These are phyloP conservation scores for Marmota monax DNA, from an alignment of 2,113 vertebrate species.

Conservation along the genomic window DNA sequence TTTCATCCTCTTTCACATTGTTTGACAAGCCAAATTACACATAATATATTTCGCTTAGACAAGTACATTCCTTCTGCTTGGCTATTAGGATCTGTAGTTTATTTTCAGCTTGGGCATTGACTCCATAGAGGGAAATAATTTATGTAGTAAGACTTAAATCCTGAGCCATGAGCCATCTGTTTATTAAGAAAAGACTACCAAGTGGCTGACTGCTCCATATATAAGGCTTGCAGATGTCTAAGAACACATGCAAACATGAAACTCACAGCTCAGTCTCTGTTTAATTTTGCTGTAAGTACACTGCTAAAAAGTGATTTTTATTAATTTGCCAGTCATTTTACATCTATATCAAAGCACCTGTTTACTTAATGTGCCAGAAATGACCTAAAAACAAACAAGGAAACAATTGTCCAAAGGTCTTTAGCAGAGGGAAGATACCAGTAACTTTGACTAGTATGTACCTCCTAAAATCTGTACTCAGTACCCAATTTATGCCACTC, in stretches of 20 bases:
- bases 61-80: constrained; percentile 43
- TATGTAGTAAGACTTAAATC: constrained; percentile 27
- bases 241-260: not conserved
- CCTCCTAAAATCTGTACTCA: not conserved
- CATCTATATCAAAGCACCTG: not conserved
- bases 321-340: not conserved
- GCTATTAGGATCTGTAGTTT: constrained; percentile 35
- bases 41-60: constrained; percentile 50
- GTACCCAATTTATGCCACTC: not conserved
- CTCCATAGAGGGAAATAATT: constrained; percentile 48
- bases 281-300: not conserved
- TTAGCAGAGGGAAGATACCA: not conserved
- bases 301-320: not conserved
- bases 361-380: constrained; percentile 1
- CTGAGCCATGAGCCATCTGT: not conserved
- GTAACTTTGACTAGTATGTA: not conserved
- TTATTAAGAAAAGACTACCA: constrained; percentile 39
- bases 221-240: not conserved
- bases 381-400: constrained; percentile 4
- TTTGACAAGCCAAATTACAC: constrained; percentile 77
- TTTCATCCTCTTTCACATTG: constrained; percentile 52
- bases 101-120: constrained; percentile 68
- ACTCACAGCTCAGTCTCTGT: not conserved
- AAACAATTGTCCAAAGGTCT: not conserved
- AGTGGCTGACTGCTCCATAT: not conserved